phyloP scores from a whole-genome alignment of 2,888 invertebrate genomes.

The Caenorhabditis sp. region DNA sequence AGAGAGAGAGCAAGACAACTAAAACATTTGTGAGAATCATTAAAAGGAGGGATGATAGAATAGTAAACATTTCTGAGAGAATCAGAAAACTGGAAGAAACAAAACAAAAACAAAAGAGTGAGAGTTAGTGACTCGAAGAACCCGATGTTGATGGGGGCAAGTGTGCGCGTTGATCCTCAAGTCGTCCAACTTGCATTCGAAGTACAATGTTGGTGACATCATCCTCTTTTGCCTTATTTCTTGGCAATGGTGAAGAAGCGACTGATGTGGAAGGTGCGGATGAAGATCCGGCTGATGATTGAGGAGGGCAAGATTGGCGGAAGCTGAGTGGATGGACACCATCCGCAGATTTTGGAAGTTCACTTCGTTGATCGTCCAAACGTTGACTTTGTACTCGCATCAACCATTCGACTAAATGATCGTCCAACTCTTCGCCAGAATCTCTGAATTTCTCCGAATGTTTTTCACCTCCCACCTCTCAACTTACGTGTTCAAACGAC shows the following conservation, averaged over 20 bases:
- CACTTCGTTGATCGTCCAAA: slow-evolving; percentile 64
- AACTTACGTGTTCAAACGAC: slow-evolving; percentile 34
- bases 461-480: not conserved
- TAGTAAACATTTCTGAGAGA: slow-evolving; percentile 1
- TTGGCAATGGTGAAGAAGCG: not conserved
- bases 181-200: slow-evolving; percentile 59
- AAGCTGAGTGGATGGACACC: not conserved
- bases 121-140: not conserved
- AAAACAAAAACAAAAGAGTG: not conserved
- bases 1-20: not conserved
- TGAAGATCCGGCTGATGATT: slow-evolving; percentile 13
- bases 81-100: not conserved
- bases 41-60: slow-evolving; percentile 8
- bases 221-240: slow-evolving; percentile 30
- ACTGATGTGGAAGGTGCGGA: not conserved
- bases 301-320: not conserved
- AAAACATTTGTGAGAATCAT: not conserved
- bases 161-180: slow-evolving; percentile 62
- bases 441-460: slow-evolving; percentile 19
- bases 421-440: slow-evolving; percentile 42
- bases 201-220: slow-evolving; percentile 59
- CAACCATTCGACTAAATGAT: slow-evolving; percentile 49
- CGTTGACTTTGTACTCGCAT: slow-evolving; percentile 60
- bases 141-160: slow-evolving; percentile 23
- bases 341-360: slow-evolving; percentile 38